Percentiles rank a stretch among this genome's conserved stretches.
These are phyloP conservation scores for Agrotis segetum DNA, from an alignment of 2,888 invertebrate genomes.

Conservation along the genomic window DNA sequence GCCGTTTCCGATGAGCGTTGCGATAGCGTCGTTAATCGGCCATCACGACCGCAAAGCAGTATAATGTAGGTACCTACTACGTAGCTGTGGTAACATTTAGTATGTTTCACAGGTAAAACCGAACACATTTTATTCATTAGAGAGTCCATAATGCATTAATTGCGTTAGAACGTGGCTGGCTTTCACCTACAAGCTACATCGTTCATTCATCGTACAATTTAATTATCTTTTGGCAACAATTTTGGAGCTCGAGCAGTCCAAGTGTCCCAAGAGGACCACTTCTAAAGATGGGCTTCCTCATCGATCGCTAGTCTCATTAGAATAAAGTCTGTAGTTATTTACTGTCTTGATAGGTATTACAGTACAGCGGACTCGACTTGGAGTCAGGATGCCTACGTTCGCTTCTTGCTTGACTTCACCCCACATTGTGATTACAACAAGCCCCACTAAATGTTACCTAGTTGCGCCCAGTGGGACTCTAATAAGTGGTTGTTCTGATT, in stretches of 20 bases:
- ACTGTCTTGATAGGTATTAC: neutral
- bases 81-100: neutral
- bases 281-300: slow-evolving; percentile 1
- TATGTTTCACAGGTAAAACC: slow-evolving; percentile 16
- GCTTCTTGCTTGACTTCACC: neutral
- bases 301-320: neutral
- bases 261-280: neutral
- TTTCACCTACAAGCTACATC: slow-evolving; percentile 8
- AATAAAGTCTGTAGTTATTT: neutral
- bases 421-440: slow-evolving; percentile 5
- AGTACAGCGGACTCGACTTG: neutral
- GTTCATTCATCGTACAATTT: neutral
- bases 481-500: slow-evolving; percentile 12
- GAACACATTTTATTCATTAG: slow-evolving; percentile 10
- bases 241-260: neutral
- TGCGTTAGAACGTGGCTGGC: slow-evolving; percentile 3
- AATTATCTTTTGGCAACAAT: neutral
- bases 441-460: neutral
- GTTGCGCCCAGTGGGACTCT: neutral
- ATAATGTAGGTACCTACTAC: neutral
- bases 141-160: slow-evolving; percentile 10
- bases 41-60: slow-evolving; percentile 22
- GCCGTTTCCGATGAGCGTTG: slow-evolving; percentile 29
- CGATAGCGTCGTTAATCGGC: slow-evolving; percentile 18
- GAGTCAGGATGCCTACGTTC: neutral